Percentiles rank a stretch among this genome's conserved stretches.
These are phyloP conservation scores for Acanthoscelides obtectus DNA, from an alignment of 2,888 invertebrate species.

Conservation along the genomic window DNA sequence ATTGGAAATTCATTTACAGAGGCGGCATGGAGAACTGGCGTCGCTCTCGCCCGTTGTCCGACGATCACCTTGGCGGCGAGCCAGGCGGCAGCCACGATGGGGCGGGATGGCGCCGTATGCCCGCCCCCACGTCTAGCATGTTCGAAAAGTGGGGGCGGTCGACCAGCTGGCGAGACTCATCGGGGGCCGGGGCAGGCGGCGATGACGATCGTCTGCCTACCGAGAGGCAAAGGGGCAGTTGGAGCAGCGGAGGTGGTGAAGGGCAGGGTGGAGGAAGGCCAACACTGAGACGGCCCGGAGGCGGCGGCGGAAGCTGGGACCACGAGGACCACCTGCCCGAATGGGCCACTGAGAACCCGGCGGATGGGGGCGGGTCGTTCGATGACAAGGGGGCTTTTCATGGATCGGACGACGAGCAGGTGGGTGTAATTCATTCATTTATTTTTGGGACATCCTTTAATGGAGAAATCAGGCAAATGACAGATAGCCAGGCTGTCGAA, in stretches of 20 bases:
- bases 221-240: conserved; percentile 40
- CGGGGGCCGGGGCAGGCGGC: conserved; percentile 29
- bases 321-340: conserved; percentile 45
- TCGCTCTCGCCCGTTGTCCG: conserved; percentile 42
- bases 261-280: conserved; percentile 13
- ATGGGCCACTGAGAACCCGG: conserved; percentile 78
- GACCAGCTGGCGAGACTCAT: conserved; percentile 43
- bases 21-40: conserved; percentile 47
- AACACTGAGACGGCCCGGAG: conserved; percentile 22
- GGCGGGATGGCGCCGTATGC: conserved; percentile 31
- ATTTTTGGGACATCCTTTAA: not conserved
- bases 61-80: conserved; percentile 45
- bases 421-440: conserved; percentile 7
- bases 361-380: conserved; percentile 86
- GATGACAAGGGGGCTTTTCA: conserved; percentile 93
- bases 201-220: not conserved
- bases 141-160: conserved; percentile 31
- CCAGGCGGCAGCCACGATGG: conserved; percentile 42
- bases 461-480: not conserved
- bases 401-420: conserved; percentile 60
- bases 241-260: conserved; percentile 43
- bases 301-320: conserved; percentile 38
- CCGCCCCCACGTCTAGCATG: not conserved
- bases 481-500: too few relatives aligned
- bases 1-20: not conserved